Base-by-base conservation (phyloP, 2,113 vertebrate genomes). In the Tragelaphus buxtoni region DNA sequence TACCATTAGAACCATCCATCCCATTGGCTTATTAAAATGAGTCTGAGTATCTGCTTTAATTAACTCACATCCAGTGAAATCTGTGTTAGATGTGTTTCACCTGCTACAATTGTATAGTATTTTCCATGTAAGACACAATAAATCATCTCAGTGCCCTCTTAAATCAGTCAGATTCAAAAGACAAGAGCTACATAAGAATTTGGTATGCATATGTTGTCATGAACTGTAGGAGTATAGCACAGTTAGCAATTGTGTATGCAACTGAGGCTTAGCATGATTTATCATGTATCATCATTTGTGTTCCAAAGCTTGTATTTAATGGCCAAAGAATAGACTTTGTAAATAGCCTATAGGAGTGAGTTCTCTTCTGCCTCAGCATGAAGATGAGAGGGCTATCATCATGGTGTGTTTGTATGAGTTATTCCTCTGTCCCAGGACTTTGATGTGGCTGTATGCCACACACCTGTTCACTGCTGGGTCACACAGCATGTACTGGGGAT, bases 41-140 rank as follows among this genome's bases (percentile, higher is more conserved):
- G 60, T 24, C 32, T 22, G 82, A 58, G 4, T 53, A 49, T 49
- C 47, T 87, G 2, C 20, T 11, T 7, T 0, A 0, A 0, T 91
- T 60, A 35, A 26, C 61, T 96, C 72, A 56, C 9, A 49, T 80
- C 18, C 55, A 32, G 4, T 18, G 35, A 60, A 63, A 18, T 18
- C 69, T 58, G 3, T 74, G n/a, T 87, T 79, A 39, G 82, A 53
- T 49, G 16, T 83, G 7, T 56, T 26, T 17, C 51, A 9, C n/a
- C 35, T 61, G 55, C 20, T 12, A 26, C 76, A 28, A 22, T 26
- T 74, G 42, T 32, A 9, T 91, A 61, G 12, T 55, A 45, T 88
- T 88, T 92, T 72, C 30, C 24, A 16, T 30, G 13, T n/a, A 76
- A 65, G n/a, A 35, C 60, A 83, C 17, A 72, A 14, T 47, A 81